Evolutionary conservation across 2,797 vertebrate genomes (phyloP).

Genomic region (Pangasius macronema): DNA sequence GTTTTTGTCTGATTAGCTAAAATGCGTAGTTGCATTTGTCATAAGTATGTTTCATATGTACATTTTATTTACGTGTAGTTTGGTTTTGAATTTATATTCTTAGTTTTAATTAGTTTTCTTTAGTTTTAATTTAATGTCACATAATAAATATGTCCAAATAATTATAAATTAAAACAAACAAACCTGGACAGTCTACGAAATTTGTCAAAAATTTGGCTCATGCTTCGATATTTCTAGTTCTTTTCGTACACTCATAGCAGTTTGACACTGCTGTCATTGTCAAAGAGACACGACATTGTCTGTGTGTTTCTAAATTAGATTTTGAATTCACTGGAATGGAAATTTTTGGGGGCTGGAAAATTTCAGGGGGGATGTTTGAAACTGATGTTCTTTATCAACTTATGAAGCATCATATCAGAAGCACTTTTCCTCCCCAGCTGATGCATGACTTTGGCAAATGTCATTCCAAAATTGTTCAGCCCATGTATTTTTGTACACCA

Average conservation of each 20-base stretch:
- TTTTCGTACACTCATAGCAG: not conserved
- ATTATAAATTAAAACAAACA: too few relatives aligned
- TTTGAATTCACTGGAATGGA: not conserved
- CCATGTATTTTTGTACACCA: not conserved
- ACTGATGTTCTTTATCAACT: not conserved
- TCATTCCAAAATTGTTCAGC: not conserved
- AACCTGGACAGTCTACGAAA: too few relatives aligned
- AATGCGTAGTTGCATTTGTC: not conserved
- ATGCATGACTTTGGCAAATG: not conserved
- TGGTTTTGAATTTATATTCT: not conserved
- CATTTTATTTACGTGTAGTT: not conserved
- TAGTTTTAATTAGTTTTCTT: too few relatives aligned
- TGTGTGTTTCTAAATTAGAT: not conserved
- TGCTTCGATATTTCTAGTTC: slow-evolving; percentile 2
- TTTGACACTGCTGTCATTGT: not conserved
- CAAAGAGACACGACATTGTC: too few relatives aligned
- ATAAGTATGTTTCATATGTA: too few relatives aligned
- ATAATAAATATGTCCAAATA: too few relatives aligned
- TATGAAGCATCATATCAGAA: not conserved
- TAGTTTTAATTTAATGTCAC: too few relatives aligned
- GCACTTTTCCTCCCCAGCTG: too few relatives aligned
- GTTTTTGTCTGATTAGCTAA: not conserved
- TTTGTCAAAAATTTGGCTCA: too few relatives aligned
- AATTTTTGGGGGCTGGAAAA: not conserved
- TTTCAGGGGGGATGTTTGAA: not conserved